Base-by-base conservation (phyloP, 2,113 vertebrate genomes). In the Hydrochoerus hydrochaeris region DNA sequence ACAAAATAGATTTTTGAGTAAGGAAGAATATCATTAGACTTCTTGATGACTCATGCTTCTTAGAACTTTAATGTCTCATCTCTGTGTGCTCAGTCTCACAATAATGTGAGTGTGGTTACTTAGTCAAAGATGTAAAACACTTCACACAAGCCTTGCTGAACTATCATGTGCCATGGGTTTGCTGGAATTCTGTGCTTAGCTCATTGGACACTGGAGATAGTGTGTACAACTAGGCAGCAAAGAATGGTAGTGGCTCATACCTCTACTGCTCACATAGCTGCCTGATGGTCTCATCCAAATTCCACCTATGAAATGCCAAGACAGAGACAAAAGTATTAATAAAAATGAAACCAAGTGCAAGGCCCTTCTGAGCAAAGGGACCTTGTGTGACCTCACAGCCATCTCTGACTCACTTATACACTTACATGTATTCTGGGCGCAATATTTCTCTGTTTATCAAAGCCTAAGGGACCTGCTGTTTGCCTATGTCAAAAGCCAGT, bases 191-290 rank as follows among this genome's bases (percentile, higher is more conserved):
- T 44, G 14, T 44, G 16, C 67, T 69, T 35, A 69, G 35, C 6
- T 69, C 67, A 69, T 17, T n/a, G 67, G 16, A n/a, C 16, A 20
- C 3, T 69, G 67, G 17, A 81, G 73, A 49, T 77, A 7, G 44
- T 77, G 4, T 19, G 1, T 32, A 38, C 0, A 0, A 82, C 32
- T 19, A 13, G 2, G 7, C 7, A 52, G 35, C 26, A 41, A 62
- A 57, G 14, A 83, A 52, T 26, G 9, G 30, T 20, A 60, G 13
- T 4, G 20, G 60, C 60, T 8, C 17, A 17, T 12, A 54, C 3
- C 3, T 28, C 57, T 41, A 19, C 13, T 81, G 24, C 13, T 67
- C 35, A 11, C 0, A 1, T 11, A 20, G 0, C 0, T 20, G 24
- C 35, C 44, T 77, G n/a, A n/a, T 22, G 24, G 35, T 80, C 49